Conservation (phyloP, 1,140 invertebrate species). For the Microplitis mediator region DNA sequence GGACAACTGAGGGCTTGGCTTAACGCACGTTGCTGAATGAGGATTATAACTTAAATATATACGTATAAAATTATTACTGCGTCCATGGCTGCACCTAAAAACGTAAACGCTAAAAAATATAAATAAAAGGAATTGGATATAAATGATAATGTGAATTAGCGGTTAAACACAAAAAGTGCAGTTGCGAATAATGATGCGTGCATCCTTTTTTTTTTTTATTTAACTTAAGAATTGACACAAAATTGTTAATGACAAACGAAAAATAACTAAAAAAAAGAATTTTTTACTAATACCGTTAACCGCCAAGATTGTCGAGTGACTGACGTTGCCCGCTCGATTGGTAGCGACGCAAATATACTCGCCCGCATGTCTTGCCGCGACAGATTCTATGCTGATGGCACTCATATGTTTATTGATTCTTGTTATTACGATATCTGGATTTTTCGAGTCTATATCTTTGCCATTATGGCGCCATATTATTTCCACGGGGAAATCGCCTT, state of each 20-base stretch:
- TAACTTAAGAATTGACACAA: not conserved
- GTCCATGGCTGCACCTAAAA: not conserved
- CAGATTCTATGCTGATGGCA: conserved; percentile 78
- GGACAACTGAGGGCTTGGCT: conserved; percentile 58
- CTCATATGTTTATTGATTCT: conserved; percentile 79
- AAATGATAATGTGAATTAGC: not conserved
- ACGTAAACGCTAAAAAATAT: not conserved
- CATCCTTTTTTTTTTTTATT: not conserved
- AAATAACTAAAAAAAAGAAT: conserved; percentile 8
- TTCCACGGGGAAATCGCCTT: conserved; percentile 77
- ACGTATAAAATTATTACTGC: not conserved
- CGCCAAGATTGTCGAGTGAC: conserved; percentile 71
- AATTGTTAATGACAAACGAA: conserved; percentile 9
- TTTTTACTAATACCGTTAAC: conserved; percentile 70
- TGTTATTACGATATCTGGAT: conserved; percentile 73
- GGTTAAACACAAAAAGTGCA: conserved; percentile 16
- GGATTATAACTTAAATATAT: not conserved
- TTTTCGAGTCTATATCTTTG: conserved; percentile 64
- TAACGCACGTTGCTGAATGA: conserved; percentile 15
- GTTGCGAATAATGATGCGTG: not conserved
- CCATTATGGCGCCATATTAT: conserved; percentile 81
- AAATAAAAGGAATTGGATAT: not conserved
- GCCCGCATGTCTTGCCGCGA: conserved; percentile 76
- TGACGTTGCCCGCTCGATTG: conserved; percentile 75
- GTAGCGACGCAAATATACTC: conserved; percentile 81